Evolutionary conservation across 2,888 invertebrate genomes (phyloP).

Genomic region (Acleris cristana): DNA sequence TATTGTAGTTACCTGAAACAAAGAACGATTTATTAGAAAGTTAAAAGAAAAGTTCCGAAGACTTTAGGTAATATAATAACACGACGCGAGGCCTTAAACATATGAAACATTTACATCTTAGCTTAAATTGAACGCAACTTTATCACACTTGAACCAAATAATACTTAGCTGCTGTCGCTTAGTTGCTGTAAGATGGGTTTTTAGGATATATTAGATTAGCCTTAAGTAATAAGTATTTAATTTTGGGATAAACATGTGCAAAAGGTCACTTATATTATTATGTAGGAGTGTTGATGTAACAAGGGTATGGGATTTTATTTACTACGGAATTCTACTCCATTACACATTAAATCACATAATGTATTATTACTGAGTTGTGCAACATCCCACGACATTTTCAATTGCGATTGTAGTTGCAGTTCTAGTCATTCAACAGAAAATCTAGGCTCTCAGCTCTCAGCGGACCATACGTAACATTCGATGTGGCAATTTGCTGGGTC

Average conservation of each 20-base stretch:
- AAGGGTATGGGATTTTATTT: too few relatives aligned
- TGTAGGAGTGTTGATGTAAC: too few relatives aligned
- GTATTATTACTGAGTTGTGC: neutral
- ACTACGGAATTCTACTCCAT: too few relatives aligned
- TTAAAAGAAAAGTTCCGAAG: neutral
- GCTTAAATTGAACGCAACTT: too few relatives aligned
- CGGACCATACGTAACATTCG: neutral
- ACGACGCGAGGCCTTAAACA: neutral
- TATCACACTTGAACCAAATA: too few relatives aligned
- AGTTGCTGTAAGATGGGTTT: too few relatives aligned
- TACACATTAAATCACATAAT: too few relatives aligned
- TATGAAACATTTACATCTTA: neutral
- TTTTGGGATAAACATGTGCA: too few relatives aligned
- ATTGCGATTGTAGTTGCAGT: neutral
- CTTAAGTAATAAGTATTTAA: too few relatives aligned
- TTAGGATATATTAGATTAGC: too few relatives aligned
- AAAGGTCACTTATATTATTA: too few relatives aligned
- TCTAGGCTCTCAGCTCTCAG: neutral
- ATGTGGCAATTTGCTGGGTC: neutral
- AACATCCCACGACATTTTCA: neutral
- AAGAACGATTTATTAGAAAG: constrained; percentile 19
- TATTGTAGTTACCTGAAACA: constrained; percentile 33
- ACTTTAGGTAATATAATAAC: neutral
- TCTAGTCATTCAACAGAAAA: neutral
- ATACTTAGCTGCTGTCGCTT: too few relatives aligned